Evolutionary conservation across 2,797 vertebrate species (phyloP).

Genomic region (Glossophaga mutica): DNA sequence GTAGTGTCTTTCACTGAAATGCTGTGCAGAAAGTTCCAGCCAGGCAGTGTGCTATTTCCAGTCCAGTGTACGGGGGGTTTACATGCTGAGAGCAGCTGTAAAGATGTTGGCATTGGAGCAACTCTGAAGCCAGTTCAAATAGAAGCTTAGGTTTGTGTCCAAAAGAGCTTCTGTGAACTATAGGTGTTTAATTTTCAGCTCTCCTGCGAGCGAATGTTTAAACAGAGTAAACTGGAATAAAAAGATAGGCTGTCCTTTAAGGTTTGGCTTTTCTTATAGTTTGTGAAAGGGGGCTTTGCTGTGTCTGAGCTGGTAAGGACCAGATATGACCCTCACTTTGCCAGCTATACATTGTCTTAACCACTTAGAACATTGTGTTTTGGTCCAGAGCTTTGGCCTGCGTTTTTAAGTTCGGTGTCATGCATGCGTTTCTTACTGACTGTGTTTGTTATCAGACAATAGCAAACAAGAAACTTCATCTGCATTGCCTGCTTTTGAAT

Average conservation of each 20-base stretch:
- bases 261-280: neutral
- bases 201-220: neutral
- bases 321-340: neutral
- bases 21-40: constrained; percentile 77
- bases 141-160: constrained; percentile 53
- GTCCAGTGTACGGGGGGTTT: constrained; percentile 77
- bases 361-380: neutral
- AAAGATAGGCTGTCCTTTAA: neutral
- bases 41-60: constrained; percentile 81
- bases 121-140: constrained; percentile 60
- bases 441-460: neutral
- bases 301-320: neutral
- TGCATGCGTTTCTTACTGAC: neutral
- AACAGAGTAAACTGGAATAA: neutral
- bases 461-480: neutral
- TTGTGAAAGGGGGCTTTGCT: neutral
- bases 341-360: neutral
- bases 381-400: neutral
- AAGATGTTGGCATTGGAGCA: constrained; percentile 73
- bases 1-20: constrained; percentile 82
- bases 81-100: constrained; percentile 72
- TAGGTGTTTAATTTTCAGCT: constrained; percentile 37
- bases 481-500: neutral
- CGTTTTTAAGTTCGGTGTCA: constrained; percentile 14
- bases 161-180: constrained; percentile 50